These are phyloP conservation scores for Pelusios castaneus DNA, from an alignment of 2,113 vertebrate genomes.

Conservation along the genomic window DNA sequence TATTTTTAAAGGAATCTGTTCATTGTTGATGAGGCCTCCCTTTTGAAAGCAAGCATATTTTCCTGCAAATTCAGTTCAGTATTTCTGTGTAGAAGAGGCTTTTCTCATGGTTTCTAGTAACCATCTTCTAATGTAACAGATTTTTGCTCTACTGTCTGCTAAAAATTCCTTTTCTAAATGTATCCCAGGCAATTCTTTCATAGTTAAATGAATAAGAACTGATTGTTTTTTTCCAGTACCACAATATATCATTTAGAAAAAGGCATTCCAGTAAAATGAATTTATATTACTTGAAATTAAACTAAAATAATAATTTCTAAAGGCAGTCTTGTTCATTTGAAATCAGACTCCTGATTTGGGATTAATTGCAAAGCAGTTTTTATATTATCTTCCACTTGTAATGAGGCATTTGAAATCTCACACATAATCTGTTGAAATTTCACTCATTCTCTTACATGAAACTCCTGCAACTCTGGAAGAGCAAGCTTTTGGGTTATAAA, in stretches of 20 bases:
- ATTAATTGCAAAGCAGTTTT: not conserved
- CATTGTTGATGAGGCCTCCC: not conserved
- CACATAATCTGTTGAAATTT: not conserved
- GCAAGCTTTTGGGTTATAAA: not conserved
- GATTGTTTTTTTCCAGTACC: not conserved
- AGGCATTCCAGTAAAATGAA: not conserved
- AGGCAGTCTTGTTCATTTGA: not conserved
- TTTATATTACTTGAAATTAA: not conserved
- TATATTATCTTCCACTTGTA: not conserved
- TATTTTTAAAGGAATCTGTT: not conserved
- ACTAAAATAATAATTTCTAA: not conserved
- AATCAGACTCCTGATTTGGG: not conserved
- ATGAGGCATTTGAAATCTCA: not conserved
- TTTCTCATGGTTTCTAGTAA: not conserved
- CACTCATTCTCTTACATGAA: not conserved
- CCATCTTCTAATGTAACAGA: not conserved
- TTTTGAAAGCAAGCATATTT: not conserved
- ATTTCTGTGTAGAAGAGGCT: not conserved
- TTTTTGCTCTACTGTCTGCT: not conserved
- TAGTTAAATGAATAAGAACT: not conserved
- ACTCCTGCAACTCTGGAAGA: not conserved
- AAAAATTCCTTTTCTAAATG: not conserved
- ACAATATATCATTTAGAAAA: not conserved
- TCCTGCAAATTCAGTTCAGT: not conserved
- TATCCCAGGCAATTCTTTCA: not conserved